Evolutionary conservation across 2,888 invertebrate species (phyloP), one percentile per base, ranked within the genome.

Genomic region (Adelognathus sp.): DNA sequence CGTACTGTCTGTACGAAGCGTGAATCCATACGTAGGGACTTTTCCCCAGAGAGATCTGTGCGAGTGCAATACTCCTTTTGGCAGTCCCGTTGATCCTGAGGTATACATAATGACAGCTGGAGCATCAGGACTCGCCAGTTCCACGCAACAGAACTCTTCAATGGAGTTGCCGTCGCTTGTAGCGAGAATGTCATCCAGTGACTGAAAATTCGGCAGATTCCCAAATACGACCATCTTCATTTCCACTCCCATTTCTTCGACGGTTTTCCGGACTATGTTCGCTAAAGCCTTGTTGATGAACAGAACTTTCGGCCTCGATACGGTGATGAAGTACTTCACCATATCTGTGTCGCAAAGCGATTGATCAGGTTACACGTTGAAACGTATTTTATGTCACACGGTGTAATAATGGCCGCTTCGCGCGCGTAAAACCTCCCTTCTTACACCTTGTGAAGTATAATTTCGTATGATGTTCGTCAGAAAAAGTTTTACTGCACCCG

Each of bases 291-390:
- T 66, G 11, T 77, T 78, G 1, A 83, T 70, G 24, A 90, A 89
- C 0, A 89, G 82, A 0, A 88, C 41, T 54, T 89, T 90, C 5
- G 90, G 89, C 6, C 77, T 66, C 0, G 84, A 75, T 0, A 87
- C 3, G 2, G 79, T 76, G 29, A 88, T 76, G 7, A 88, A 85
- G 46, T 85, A 81, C n/a, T 82, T 84, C 0, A 85, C 85, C 0
- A 80, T 31, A 44, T 81, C 90, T 90, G 79, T 11, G 79, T n/a
- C n/a, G n/a, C n/a, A n/a, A n/a, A n/a, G 39, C 16, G 9, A 16
- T 56, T 31, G 9, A 56, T 31, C 21, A 3, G 87, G 82, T 0
- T 9, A 16, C 9, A 2, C 5, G 5, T 41, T 67, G 31, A 41
- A 66, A 74, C 36, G 3, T 36, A 52, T 70, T n/a, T n/a, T n/a